Evolutionary conservation across 2,888 invertebrate species (phyloP).

Genomic region (Protodeltote pygarga): DNA sequence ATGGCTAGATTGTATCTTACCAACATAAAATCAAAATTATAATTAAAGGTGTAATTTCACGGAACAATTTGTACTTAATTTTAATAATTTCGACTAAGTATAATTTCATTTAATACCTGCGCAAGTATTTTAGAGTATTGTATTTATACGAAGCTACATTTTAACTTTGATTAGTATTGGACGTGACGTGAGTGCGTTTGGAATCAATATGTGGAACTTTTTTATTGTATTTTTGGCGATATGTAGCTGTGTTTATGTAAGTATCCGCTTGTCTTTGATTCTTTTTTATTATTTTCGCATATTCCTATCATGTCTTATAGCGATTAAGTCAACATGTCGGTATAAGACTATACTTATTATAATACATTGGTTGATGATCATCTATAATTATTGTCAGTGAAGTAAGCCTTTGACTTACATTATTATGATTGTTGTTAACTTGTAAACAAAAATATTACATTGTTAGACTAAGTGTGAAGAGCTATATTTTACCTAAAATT

Average conservation of each 20-base stretch:
- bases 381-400: too few species aligned
- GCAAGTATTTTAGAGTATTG: conserved; percentile 15
- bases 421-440: too few species aligned
- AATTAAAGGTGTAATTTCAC: conserved; percentile 23
- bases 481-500: too few species aligned
- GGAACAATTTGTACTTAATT: conserved; percentile 14
- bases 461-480: too few species aligned
- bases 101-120: conserved; percentile 37
- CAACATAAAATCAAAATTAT: conserved; percentile 15
- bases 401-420: too few species aligned
- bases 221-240: conserved; percentile 28
- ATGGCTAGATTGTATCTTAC: conserved; percentile 20
- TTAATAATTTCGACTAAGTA: conserved; percentile 21
- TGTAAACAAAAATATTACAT: too few species aligned
- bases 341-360: too few species aligned
- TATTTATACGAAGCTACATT: conserved; percentile 32
- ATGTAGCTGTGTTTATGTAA: conserved; percentile 28
- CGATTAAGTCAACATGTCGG: too few species aligned
- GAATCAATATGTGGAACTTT: conserved; percentile 26
- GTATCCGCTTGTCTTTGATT: conserved; percentile 1
- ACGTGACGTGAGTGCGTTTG: conserved; percentile 2
- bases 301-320: too few species aligned
- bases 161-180: conserved; percentile 31
- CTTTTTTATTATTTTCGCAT: background rate
- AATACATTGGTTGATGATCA: too few species aligned